Percentiles rank a stretch among this genome's conserved stretches.
Evolutionary conservation across 2,888 invertebrate genomes (phyloP).

Genomic region (Agrilus mali): DNA sequence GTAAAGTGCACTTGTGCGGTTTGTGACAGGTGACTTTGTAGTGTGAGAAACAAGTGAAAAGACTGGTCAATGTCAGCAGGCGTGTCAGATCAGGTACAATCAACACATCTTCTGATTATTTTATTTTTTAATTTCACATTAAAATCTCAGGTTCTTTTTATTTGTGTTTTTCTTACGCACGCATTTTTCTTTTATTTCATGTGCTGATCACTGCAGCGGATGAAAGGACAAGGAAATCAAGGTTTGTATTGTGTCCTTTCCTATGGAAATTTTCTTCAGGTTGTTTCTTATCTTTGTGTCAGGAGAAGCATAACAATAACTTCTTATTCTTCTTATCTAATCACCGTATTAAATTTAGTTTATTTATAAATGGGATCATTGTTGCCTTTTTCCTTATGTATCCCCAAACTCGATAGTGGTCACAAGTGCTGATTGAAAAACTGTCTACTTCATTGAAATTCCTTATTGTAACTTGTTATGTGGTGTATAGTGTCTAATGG

Average conservation of each 20-base stretch:
- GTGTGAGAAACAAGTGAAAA: constrained; percentile 40
- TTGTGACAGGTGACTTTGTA: constrained; percentile 23
- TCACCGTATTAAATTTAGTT: neutral
- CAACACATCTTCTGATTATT: constrained; percentile 32
- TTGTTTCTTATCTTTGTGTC: constrained; percentile 2
- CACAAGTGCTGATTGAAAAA: constrained; percentile 1
- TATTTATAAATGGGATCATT: neutral
- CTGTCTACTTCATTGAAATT: neutral
- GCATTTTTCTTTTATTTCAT: constrained; percentile 43
- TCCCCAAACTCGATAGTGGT: neutral
- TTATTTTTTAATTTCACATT: constrained; percentile 19
- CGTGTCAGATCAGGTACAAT: constrained; percentile 77
- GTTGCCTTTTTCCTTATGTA: neutral
- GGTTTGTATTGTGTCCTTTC: constrained; percentile 34
- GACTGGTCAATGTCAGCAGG: constrained; percentile 80
- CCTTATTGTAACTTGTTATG: neutral
- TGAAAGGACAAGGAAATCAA: constrained; percentile 80
- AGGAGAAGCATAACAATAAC: neutral
- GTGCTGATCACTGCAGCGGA: constrained; percentile 50
- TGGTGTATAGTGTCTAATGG: constrained; percentile 52
- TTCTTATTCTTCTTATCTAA: constrained; percentile 2
- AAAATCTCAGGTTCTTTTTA: constrained; percentile 20
- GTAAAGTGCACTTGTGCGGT: constrained; percentile 27
- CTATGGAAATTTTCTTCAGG: constrained; percentile 2
- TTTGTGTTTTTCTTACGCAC: constrained; percentile 19